Base-by-base conservation (phyloP, 1,140 invertebrate species). In the Cardiocondyla obscurior region DNA sequence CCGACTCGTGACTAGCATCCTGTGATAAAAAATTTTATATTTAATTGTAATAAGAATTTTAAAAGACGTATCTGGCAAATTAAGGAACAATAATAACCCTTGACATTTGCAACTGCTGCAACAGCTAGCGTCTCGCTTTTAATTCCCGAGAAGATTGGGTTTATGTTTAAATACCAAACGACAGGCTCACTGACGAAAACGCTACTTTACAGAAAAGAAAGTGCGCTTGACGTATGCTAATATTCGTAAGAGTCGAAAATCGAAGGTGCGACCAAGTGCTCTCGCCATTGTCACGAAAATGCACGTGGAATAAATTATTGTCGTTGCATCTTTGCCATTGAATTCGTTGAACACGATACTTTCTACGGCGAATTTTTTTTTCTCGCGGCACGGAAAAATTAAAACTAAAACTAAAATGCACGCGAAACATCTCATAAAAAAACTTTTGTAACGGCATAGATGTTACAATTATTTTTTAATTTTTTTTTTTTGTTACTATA, bases 1-100 rank as follows among this genome's bases (percentile, higher is more conserved):
- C 36, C 4, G 39, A 10, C 10, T 36, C 8, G 30, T 60, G 10
- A 60, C n/a, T 60, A 51, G 64, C 25, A 62, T 46, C n/a, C 0
- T 19, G 3, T 22, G 2, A 33, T 30, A 44, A 60, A 0, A 30
- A n/a, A 30, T 14, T 73, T 44, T 7, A n/a, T n/a, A n/a, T n/a
- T n/a, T n/a, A n/a, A n/a, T n/a, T n/a, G n/a, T n/a, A 1, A 30
- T 39, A 44, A 73, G 30, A 44, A 2, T 46, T 14, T 16, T 0
- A 25, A 19, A 28, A 57, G 42, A 55, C 7, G n/a, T 14, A 57
- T 84, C 85, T 73, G n/a, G n/a, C 49, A 70, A 33, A 33, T 85
- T 57, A 60, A 74, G 76, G 28, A 77, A 81, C 62, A 83, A 82
- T 85, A 60, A 87, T 89, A 83, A 89, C 89, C 84, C 72, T 65